phyloP scores from a whole-genome alignment of 2,113 vertebrate species.

The Chelonoidis abingdonii region DNA sequence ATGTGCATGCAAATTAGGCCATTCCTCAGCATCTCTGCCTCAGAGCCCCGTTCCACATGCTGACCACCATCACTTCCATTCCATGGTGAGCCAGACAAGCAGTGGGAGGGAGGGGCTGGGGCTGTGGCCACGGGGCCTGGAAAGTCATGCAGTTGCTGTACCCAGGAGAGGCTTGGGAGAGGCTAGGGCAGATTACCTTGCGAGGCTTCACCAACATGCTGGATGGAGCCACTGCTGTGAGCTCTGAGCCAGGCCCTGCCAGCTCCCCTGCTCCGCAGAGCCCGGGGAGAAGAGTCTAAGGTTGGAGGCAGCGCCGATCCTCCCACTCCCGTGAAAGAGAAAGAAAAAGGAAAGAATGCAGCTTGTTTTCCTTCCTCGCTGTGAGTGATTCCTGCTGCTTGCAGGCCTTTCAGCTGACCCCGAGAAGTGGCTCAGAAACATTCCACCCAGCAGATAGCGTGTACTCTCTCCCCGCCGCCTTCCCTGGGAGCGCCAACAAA shows the following conservation, averaged over 20 bases:
- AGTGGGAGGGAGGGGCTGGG: neutral
- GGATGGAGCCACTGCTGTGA: no score
- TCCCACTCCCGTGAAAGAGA: neutral
- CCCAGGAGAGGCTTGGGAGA: no score
- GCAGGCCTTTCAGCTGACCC: slow-evolving; percentile 28
- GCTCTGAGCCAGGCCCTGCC: no score
- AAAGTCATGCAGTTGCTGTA: neutral
- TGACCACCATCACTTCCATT: neutral
- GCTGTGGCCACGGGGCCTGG: neutral
- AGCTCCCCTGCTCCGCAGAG: no score
- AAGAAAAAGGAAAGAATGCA: fast-evolving
- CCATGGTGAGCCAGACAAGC: neutral
- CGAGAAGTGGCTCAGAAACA: slow-evolving; percentile 48
- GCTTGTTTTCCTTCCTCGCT: fast-evolving
- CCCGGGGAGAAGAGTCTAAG: neutral
- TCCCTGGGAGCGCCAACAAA: neutral
- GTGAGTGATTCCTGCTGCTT: neutral
- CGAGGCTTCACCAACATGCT: no score
- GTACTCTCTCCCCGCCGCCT: slow-evolving; percentile 26
- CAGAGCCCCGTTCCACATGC: no score
- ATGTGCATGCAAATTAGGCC: neutral
- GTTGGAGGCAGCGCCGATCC: neutral
- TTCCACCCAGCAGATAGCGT: slow-evolving; percentile 56
- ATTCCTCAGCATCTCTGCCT: fast-evolving
- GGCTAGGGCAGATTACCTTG: neutral